Percentiles rank a stretch among this genome's conserved stretches.
Evolutionary conservation across 30 jellyfish, hydroid and myxozoan genomes (phyloP).

Genomic region (Aurelia aurita): DNA sequence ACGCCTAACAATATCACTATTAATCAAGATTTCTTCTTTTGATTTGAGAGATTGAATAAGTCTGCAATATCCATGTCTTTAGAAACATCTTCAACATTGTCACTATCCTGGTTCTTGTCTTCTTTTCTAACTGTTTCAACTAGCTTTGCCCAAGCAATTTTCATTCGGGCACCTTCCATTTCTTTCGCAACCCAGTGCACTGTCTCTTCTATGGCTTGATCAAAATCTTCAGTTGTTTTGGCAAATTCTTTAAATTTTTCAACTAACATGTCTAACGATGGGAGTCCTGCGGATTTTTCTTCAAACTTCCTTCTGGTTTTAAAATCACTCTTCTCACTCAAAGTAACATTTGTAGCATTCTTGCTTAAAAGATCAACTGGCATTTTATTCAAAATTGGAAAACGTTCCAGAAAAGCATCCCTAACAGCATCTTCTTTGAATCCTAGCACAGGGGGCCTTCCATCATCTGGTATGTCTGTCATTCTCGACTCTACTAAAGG

Average conservation of each 20-base stretch:
- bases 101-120: background rate
- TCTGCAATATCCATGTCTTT: slow-evolving; percentile 41
- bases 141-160: slow-evolving; percentile 43
- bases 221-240: slow-evolving; percentile 15
- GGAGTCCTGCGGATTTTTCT: slow-evolving; percentile 15
- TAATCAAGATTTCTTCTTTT: too few relatives aligned
- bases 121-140: slow-evolving; percentile 7
- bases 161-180: slow-evolving; percentile 43
- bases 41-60: slow-evolving; percentile 22
- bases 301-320: background rate
- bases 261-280: slow-evolving; percentile 33
- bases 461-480: slow-evolving; percentile 40
- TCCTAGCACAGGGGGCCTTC: slow-evolving; percentile 59
- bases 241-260: slow-evolving; percentile 21
- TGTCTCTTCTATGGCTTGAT: slow-evolving; percentile 35
- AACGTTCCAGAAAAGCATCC: slow-evolving; percentile 28
- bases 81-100: background rate
- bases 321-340: background rate
- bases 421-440: slow-evolving; percentile 53
- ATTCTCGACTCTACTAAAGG: slow-evolving; percentile 37
- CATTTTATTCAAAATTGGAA: slow-evolving; percentile 40
- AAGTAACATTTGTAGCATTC: too few relatives aligned
- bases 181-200: slow-evolving; percentile 37
- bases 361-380: slow-evolving; percentile 18
- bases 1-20: too few relatives aligned